phyloP scores from a whole-genome alignment of 30 jellyfish, hydroid and myxozoan genomes.

The Turritopsis rubra region DNA sequence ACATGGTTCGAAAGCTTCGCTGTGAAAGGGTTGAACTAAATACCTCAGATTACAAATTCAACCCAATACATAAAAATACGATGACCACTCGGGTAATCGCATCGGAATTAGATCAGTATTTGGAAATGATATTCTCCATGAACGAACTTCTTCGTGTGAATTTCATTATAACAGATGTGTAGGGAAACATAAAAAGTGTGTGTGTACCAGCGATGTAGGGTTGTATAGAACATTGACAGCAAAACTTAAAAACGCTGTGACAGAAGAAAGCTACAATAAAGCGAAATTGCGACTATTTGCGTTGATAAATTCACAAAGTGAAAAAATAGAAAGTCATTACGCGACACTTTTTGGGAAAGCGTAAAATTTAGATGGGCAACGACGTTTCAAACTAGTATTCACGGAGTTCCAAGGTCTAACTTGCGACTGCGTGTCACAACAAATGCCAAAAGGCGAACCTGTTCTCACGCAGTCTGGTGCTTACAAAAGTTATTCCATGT shows the following conservation, averaged over 20 bases:
- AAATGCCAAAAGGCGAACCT: conserved; percentile 16
- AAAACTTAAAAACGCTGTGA: conserved; percentile 39
- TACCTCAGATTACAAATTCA: neutral
- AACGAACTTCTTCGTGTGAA: conserved; percentile 24
- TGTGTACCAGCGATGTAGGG: conserved; percentile 22
- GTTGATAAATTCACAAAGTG: conserved; percentile 8
- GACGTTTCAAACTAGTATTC: conserved; percentile 25
- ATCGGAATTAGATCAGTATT: too few relatives aligned
- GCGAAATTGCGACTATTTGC: conserved; percentile 21
- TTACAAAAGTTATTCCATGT: conserved; percentile 25
- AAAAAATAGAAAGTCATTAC: conserved; percentile 24
- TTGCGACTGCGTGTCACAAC: conserved; percentile 22
- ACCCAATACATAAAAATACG: neutral
- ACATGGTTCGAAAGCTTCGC: neutral
- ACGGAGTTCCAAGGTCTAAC: conserved; percentile 30
- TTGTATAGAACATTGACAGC: conserved; percentile 24
- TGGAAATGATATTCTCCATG: neutral
- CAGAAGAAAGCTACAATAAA: conserved; percentile 32
- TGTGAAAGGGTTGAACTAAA: neutral
- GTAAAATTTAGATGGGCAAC: conserved; percentile 33
- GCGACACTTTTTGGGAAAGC: conserved; percentile 34
- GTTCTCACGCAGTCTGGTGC: conserved; percentile 37
- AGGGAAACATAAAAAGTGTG: conserved; percentile 21
- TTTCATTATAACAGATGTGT: conserved; percentile 17
- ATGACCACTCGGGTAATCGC: too few relatives aligned